These are phyloP conservation scores for Anseranas semipalmata DNA, from an alignment of 2,113 vertebrate species.

Conservation along the genomic window DNA sequence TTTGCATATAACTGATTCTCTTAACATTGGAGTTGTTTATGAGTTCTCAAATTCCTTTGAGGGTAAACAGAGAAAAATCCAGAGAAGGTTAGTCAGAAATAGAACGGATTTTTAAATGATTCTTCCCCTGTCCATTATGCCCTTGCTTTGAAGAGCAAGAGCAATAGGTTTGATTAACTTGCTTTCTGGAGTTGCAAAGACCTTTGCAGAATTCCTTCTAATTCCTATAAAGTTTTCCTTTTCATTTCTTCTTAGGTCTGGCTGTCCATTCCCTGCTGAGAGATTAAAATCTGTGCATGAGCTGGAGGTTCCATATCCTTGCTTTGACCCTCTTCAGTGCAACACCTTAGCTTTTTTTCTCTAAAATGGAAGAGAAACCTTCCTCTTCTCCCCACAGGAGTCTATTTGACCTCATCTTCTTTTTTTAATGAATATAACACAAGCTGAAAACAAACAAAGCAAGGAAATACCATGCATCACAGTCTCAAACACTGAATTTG, in stretches of 20 bases:
- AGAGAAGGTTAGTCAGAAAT: background rate
- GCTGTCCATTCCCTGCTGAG: background rate
- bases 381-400: background rate
- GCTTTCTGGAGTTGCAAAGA: background rate
- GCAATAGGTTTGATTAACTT: background rate
- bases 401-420: background rate
- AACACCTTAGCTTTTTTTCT: background rate
- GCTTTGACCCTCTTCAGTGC: background rate
- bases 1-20: background rate
- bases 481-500: background rate
- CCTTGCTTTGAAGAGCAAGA: background rate
- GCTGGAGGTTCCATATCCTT: background rate
- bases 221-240: background rate
- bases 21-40: background rate
- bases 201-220: background rate
- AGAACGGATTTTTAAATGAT: background rate
- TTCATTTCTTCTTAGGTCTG: background rate
- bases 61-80: background rate
- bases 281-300: background rate
- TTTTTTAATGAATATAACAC: background rate
- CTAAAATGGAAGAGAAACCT: fast-evolving
- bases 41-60: background rate
- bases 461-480: background rate
- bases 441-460: background rate
- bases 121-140: background rate